These are phyloP conservation scores for Chamaetylas fuelleborni DNA, from an alignment of 2,113 vertebrate genomes.

Conservation along the genomic window DNA sequence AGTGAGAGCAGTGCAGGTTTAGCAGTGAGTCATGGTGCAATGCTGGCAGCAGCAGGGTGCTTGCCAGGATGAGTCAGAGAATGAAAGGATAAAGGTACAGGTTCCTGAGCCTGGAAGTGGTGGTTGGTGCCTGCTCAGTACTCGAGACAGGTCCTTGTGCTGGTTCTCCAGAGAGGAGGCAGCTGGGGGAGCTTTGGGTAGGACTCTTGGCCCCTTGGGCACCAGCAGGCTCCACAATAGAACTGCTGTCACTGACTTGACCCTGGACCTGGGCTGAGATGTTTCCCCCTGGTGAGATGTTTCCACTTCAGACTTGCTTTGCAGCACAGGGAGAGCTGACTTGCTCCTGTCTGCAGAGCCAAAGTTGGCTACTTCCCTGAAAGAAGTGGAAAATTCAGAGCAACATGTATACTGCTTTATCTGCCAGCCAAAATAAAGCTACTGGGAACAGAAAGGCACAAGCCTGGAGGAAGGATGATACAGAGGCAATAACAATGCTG, in stretches of 20 bases:
- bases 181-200: neutral
- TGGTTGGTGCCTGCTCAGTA: neutral
- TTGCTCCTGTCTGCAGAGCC: neutral
- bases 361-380: neutral
- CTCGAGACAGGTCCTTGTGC: neutral
- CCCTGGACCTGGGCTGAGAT: neutral
- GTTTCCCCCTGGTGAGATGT: neutral
- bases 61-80: neutral
- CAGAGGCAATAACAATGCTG: neutral
- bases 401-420: neutral
- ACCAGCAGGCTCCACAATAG: neutral
- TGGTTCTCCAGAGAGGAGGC: neutral
- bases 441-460: neutral
- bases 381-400: neutral
- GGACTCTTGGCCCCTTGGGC: neutral
- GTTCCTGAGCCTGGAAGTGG: neutral
- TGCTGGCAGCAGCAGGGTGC: neutral
- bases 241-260: neutral
- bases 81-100: neutral
- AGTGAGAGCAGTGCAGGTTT: neutral
- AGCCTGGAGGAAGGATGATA: neutral
- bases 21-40: neutral
- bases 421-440: neutral
- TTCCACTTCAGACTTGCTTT: neutral
- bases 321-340: neutral